phyloP scores from a whole-genome alignment of 2,888 invertebrate species.

The Pardosa pseudoannulata region DNA sequence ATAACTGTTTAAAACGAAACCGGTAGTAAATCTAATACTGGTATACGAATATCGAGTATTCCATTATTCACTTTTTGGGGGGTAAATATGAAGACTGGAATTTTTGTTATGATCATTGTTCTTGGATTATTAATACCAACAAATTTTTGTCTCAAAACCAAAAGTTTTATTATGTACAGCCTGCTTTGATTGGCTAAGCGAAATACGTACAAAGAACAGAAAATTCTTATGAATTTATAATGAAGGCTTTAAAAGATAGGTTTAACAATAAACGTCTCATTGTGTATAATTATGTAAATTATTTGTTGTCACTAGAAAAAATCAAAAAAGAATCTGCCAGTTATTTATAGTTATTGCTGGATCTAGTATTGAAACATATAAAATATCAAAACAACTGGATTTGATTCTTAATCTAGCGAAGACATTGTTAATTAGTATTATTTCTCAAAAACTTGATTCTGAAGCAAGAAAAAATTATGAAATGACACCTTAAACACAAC shows the following conservation, averaged over 20 bases:
- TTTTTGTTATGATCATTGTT: slow-evolving; percentile 9
- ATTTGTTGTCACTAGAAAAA: not conserved
- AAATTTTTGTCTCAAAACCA: not conserved
- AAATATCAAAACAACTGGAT: not conserved
- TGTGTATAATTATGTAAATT: not conserved
- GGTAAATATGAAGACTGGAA: not conserved
- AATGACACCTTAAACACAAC: not conserved
- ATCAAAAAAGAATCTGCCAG: not conserved
- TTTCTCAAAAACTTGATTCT: not conserved
- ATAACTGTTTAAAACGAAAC: not conserved
- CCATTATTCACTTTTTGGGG: not conserved
- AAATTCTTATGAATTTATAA: not conserved
- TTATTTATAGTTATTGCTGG: not conserved
- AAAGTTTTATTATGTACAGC: not conserved
- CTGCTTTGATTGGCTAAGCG: not conserved
- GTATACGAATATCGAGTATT: not conserved
- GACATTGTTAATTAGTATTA: not conserved
- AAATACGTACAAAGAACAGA: not conserved
- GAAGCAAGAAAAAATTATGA: not conserved
- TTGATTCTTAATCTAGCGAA: not conserved
- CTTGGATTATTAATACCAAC: not conserved
- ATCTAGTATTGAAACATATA: not conserved
- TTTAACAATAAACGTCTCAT: not conserved
- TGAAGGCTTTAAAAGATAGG: not conserved
- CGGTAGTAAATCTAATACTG: not conserved